Evolutionary conservation across 1,140 invertebrate genomes (phyloP), one percentile per base, ranked within the genome.

Genomic region (Mactra quadrangularis): DNA sequence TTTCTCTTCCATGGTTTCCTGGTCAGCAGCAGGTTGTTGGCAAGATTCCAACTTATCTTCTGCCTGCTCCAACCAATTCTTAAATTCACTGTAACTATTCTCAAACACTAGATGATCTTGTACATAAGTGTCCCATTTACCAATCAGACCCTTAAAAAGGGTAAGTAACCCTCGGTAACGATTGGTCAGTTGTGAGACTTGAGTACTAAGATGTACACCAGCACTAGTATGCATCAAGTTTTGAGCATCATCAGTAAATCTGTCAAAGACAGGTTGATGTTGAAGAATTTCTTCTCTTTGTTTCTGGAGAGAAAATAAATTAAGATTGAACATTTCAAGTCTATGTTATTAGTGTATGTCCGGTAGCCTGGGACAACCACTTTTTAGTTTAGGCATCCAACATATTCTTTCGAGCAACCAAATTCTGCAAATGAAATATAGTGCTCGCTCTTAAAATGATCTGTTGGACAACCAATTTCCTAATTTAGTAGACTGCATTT

Each of bases 231-330:
- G 96, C 0, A 98, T 94, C 60, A 99, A 93, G 31, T 95, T 95
- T 90, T 98, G 97, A n/a, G 96, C 97, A 85, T 96, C 95, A 92
- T 99, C 98, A 15, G 97, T 95, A 92, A 99, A 98, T 33, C 95
- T 94, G 93, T 99, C 97, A 78, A 99, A 96, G 70, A 93, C 92
- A 41, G 91, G 95, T 92, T 90, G 91, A 55, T 88, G 90, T 35
- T 85, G 76, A 35, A 90, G 66, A 68, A 91, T 90, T 71, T 91
- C 89, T 72, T 91, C 90, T 62, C 88, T 81, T 87, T 90, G 87
- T 90, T 88, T 87, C 89, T 91, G 77, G 11, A 85, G 85, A 38
- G 53, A 57, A 57, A 62, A 83, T n/a, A n/a, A n/a, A n/a, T n/a
- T n/a, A n/a, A n/a, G n/a, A n/a, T n/a, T n/a, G n/a, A n/a, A n/a